Evolutionary conservation across 2,113 vertebrate species (phyloP).

Genomic region (Salvator merianae): DNA sequence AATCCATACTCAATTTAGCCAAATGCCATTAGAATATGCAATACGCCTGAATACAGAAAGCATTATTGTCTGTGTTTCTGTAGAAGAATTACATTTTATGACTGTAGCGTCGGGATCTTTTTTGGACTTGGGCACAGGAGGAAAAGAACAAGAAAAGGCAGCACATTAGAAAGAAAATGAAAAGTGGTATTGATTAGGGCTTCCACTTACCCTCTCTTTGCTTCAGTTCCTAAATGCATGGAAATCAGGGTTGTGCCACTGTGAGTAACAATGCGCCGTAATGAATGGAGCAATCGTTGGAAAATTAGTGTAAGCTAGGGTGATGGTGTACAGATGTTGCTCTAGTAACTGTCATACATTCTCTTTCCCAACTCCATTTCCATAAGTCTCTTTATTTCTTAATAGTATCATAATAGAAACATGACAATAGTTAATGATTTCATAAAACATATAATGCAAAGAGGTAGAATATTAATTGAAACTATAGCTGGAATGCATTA

Average conservation of each 20-base stretch:
- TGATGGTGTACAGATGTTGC: constrained; percentile 94
- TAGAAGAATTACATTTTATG: constrained; percentile 97
- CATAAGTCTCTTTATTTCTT: constrained; percentile 86
- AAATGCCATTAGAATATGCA: constrained; percentile 99
- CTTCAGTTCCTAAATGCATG: constrained; percentile 95
- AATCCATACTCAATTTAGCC: constrained; percentile 99
- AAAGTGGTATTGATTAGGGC: constrained; percentile 99
- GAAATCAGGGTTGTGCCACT: constrained; percentile 92
- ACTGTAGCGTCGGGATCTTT: constrained; percentile 91
- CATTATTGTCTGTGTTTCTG: constrained; percentile 96
- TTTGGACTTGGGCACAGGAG: constrained; percentile 85
- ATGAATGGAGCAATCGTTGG: constrained; percentile 93
- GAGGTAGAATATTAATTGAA: constrained; percentile 79
- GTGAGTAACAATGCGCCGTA: constrained; percentile 93
- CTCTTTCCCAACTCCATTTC: constrained; percentile 84
- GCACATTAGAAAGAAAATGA: constrained; percentile 97
- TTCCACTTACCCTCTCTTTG: constrained; percentile 95
- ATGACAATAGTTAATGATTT: constrained; percentile 91
- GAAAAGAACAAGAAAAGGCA: constrained; percentile 80
- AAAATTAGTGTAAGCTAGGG: constrained; percentile 91
- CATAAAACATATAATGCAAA: constrained; percentile 81
- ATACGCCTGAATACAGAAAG: constrained; percentile 87
- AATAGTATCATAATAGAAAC: constrained; percentile 89
- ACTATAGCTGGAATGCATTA: constrained; percentile 81
- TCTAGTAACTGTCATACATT: constrained; percentile 83